Evolutionary conservation across 2,797 vertebrate genomes (phyloP), one percentile per base, ranked within the genome.

Genomic region (Gambelia wislizenii): DNA sequence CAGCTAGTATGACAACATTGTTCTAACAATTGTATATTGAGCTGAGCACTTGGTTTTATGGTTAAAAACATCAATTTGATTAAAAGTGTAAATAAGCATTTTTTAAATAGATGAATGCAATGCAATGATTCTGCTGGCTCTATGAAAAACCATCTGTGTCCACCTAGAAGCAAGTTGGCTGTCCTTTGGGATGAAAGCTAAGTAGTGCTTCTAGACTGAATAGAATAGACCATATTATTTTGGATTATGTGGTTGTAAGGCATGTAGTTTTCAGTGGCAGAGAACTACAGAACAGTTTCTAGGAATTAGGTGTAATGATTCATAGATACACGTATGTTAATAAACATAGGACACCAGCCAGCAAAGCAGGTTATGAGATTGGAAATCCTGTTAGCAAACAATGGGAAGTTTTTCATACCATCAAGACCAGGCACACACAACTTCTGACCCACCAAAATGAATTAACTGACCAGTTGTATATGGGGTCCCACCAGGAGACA

Each of bases 21-120:
- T 30, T 91, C 91, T 87, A 93, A 88, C 89, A 92, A 88, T 87
- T 61, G 81, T 89, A 92, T 84, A 84, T 85, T 85, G 90, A 87
- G 89, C 14, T 18, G 76, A 5, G 36, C 79, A 85, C 44, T 59
- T n/a, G 5, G 88, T 2, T 3, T 86, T 75, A 80, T 47, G 10
- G 47, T 87, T 89, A 91, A 61, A 90, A 87, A 2, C 42, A 84
- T 85, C 90, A 83, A 89, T 93, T 44, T 90, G 14, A 83, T 42
- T 52, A 47, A 82, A 90, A 86, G 91, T 91, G 47, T 18, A 22
- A 80, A 88, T 56, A 42, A 87, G 76, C 56, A 36, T 75, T 22
- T 82, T 39, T 84, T 59, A n/a, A n/a, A 18, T 83, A 8, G 22
- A 82, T 87, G 82, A 92, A 82, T 84, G 76, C 0, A 4, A 9